Conservation (phyloP, 1,140 invertebrate genomes). For the Diabrotica undecimpunctata region DNA sequence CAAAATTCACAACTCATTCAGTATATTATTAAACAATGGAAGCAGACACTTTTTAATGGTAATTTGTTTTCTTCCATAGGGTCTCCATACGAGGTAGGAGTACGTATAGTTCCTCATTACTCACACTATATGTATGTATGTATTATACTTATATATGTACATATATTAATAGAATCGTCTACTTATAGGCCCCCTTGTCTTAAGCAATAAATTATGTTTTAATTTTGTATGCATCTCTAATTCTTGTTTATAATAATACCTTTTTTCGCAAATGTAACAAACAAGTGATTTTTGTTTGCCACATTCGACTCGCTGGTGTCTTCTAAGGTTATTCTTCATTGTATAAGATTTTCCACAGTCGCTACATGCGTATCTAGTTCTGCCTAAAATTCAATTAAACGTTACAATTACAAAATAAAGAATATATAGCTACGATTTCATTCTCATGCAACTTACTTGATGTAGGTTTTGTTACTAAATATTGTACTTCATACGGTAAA, state of each 20-base stretch:
- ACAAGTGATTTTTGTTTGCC: slow-evolving; percentile 51
- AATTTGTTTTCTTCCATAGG: no score
- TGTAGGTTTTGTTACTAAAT: not conserved
- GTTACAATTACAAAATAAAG: not conserved
- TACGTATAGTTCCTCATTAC: no score
- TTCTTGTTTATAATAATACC: slow-evolving; percentile 43
- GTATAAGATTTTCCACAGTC: slow-evolving; percentile 64
- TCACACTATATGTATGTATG: no score
- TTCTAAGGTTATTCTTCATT: slow-evolving; percentile 57
- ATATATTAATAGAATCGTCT: no score
- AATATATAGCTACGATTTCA: not conserved
- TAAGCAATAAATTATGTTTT: slow-evolving; percentile 25
- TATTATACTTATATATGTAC: no score
- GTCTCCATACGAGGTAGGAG: no score
- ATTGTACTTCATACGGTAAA: no score
- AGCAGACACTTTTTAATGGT: no score
- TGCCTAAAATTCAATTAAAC: slow-evolving; percentile 5
- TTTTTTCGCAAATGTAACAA: slow-evolving; percentile 46
- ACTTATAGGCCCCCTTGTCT: not conserved
- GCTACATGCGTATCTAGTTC: slow-evolving; percentile 11
- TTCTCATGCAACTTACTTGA: not conserved
- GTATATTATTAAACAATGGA: no score
- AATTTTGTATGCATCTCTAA: slow-evolving; percentile 35
- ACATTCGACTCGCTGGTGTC: slow-evolving; percentile 61
- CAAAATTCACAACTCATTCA: no score